A percentile compares a stretch with the other conserved stretches of the same genome.
These are phyloP conservation scores for Mythimna pallens DNA, from an alignment of 2,888 invertebrate species.

Conservation along the genomic window DNA sequence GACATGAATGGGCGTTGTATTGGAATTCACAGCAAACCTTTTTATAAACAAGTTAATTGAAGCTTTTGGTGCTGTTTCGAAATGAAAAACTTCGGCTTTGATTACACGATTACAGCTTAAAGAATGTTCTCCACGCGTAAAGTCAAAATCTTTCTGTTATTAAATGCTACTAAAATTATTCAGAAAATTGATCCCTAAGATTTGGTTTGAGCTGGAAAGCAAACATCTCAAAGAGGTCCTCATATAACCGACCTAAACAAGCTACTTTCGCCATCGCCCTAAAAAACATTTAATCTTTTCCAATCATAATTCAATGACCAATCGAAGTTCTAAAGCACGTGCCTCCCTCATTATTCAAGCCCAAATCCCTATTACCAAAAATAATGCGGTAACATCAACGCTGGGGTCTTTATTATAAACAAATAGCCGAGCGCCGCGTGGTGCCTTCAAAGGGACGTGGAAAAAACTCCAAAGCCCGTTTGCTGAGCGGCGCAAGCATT, in stretches of 20 bases:
- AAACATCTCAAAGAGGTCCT: not conserved
- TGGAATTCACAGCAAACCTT: no score
- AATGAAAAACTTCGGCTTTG: not conserved
- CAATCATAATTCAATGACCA: slow-evolving; percentile 34
- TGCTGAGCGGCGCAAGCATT: slow-evolving; percentile 85
- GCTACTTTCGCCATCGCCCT: not conserved
- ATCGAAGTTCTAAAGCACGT: slow-evolving; percentile 51
- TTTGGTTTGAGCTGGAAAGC: not conserved
- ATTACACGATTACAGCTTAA: not conserved
- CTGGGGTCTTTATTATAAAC: slow-evolving; percentile 84
- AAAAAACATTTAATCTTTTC: slow-evolving; percentile 2
- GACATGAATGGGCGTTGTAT: no score
- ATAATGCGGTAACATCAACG: slow-evolving; percentile 74
- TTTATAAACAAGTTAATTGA: no score
- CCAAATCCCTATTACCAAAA: slow-evolving; percentile 58
- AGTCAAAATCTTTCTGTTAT: not conserved
- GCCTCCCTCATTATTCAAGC: slow-evolving; percentile 52
- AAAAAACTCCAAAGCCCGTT: slow-evolving; percentile 79
- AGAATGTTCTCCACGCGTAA: not conserved
- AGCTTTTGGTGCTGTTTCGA: no score
- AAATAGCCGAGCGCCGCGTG: slow-evolving; percentile 80
- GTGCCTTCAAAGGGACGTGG: slow-evolving; percentile 69
- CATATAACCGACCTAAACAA: not conserved
- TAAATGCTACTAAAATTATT: not conserved
- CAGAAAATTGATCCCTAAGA: not conserved